Evolutionary conservation across 2,797 vertebrate species (phyloP), one percentile per base, ranked within the genome.

Genomic region (Trachurus trachurus): DNA sequence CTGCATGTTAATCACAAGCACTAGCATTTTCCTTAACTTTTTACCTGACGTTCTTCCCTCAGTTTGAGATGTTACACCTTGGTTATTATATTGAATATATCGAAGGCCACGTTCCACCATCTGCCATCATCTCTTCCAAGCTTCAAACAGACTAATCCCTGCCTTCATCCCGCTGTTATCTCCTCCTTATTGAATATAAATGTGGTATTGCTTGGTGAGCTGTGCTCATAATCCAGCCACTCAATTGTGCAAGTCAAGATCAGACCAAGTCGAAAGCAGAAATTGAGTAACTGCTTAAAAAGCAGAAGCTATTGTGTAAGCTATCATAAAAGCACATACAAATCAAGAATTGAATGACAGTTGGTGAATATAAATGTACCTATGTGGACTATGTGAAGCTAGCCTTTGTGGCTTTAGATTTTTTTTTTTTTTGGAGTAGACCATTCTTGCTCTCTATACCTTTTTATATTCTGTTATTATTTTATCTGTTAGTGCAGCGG

Each of bases 151-250:
- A 17, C 40, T 60, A n/a, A 67, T 74, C 40, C 57, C 21, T 21
- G 49, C 12, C 57, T 63, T 76, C 34, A 59, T 73, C 44, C 6
- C 6, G 29, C 42, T 39, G 4, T 74, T 60, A 66, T 56, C 72
- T 64, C 56, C 39, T 69, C 9, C 26, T 71, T 37, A 76, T 67
- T 78, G 64, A 78, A 73, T 80, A 78, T 69, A 60, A 81, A 83
- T 70, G 68, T 72, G 22, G 44, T 71, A 29, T 37, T 76, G 16
- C 59, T 26, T 6, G 1, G 67, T 76, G 66, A 77, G 47, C 42
- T 16, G 10, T 13, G 45, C 57, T 71, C 31, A 40, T 71, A 60
- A 80, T 80, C 68, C 52, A 31, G 5, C 50, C 0, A 17, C 57
- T 62, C 39, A 9, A 13, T 66, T 26, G n/a, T 22, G 4, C 9